Evolutionary conservation across 2,113 vertebrate genomes (phyloP).

Genomic region (Pseudorectes ferrugineus): DNA sequence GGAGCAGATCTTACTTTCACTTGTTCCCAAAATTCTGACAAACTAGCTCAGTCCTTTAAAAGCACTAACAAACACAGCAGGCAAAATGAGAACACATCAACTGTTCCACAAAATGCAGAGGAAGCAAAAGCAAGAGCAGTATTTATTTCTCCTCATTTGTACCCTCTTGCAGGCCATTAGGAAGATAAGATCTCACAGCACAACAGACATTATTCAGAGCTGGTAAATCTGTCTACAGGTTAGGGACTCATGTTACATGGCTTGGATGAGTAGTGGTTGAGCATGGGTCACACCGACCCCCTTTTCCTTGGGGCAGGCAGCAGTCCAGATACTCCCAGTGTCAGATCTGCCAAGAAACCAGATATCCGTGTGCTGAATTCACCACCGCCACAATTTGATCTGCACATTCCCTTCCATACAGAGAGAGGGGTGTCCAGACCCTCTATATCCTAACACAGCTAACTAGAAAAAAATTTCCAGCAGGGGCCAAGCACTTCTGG

Average conservation of each 20-base stretch:
- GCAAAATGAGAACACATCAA: neutral
- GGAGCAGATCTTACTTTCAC: neutral
- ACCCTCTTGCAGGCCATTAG: conserved; percentile 41
- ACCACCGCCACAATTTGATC: neutral
- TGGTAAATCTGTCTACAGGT: conserved; percentile 61
- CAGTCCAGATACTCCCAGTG: conserved; percentile 37
- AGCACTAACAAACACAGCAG: neutral
- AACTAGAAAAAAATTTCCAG: neutral
- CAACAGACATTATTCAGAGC: conserved; percentile 62
- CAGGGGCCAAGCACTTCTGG: neutral
- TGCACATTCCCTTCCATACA: conserved; percentile 38
- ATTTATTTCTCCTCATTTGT: conserved; percentile 35
- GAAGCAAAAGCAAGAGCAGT: conserved; percentile 23
- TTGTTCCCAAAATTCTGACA: neutral
- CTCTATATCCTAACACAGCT: neutral
- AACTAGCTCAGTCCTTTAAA: neutral
- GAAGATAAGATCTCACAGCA: conserved; percentile 42
- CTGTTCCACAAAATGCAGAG: neutral
- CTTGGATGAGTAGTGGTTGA: neutral
- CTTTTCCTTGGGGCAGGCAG: conserved; percentile 37
- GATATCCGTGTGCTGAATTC: conserved; percentile 54
- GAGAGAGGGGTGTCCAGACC: neutral
- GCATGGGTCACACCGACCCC: conserved; percentile 42
- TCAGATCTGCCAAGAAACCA: conserved; percentile 53
- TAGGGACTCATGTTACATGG: neutral